Conservation (phyloP, 2,888 invertebrate species). For the Electrophaes corylata region DNA sequence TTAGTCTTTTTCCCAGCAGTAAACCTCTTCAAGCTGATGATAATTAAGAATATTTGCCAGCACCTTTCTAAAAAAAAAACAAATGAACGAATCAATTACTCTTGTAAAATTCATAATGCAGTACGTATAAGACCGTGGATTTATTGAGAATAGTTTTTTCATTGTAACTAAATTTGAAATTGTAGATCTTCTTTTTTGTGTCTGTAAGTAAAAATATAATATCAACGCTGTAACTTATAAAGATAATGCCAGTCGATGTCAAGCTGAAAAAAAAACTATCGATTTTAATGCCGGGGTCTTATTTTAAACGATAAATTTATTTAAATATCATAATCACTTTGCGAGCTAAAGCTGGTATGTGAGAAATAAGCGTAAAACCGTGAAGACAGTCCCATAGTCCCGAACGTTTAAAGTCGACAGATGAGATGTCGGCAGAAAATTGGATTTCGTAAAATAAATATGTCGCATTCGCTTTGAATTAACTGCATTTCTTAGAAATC, state of each 20-base stretch:
- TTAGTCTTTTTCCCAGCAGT: too few species aligned
- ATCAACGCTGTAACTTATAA: background rate
- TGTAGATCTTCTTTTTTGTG: background rate
- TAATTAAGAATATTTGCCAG: too few species aligned
- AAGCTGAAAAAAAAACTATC: slow-evolving; percentile 13
- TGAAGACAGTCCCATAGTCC: slow-evolving; percentile 74
- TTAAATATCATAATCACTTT: slow-evolving; percentile 51
- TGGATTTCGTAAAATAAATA: slow-evolving; percentile 84
- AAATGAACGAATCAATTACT: too few species aligned
- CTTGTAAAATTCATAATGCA: too few species aligned
- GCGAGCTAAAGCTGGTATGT: slow-evolving; percentile 58
- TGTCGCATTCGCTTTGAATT: slow-evolving; percentile 76
- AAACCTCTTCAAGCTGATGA: too few species aligned
- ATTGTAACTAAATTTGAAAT: too few species aligned
- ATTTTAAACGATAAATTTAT: slow-evolving; percentile 38
- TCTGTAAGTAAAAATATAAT: background rate
- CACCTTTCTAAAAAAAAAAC: too few species aligned
- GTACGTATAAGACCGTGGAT: too few species aligned
- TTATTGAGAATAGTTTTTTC: too few species aligned
- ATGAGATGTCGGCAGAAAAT: slow-evolving; percentile 84
- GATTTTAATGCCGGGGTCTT: slow-evolving; percentile 26
- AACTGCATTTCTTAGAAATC: slow-evolving; percentile 44
- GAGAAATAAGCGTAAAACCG: slow-evolving; percentile 76
- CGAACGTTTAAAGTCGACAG: slow-evolving; percentile 82
- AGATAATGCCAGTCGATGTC: background rate